phyloP scores from a whole-genome alignment of 2,113 vertebrate genomes.

The Protobothrops mucrosquamatus region DNA sequence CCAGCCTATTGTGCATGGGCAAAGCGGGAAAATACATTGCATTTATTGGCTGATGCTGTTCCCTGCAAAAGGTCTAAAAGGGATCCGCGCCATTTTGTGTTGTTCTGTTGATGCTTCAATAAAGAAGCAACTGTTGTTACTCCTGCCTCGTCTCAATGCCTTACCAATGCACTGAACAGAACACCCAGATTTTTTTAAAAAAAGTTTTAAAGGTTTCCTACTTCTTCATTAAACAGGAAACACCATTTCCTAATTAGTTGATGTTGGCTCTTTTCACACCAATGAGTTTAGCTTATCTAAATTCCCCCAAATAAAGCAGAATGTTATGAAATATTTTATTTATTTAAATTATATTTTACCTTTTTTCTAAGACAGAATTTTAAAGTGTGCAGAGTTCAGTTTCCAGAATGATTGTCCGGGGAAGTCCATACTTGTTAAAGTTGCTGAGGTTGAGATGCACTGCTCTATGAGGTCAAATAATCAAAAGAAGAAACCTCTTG shows the following conservation, averaged over 20 bases:
- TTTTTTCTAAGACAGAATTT: background rate
- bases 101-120: no score
- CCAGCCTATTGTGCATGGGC: no score
- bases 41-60: no score
- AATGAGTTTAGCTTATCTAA: background rate
- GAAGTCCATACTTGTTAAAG: background rate
- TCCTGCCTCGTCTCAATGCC: no score
- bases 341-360: background rate
- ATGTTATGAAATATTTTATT: background rate
- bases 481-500: background rate
- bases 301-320: background rate
- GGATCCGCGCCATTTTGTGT: no score
- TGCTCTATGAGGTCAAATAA: background rate
- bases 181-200: background rate
- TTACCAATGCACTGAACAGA: no score
- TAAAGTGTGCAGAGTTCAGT: background rate
- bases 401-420: background rate
- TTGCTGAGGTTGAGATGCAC: background rate
- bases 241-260: background rate
- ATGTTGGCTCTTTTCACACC: background rate
- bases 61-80: no score
- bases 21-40: no score
- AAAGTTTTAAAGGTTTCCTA: background rate
- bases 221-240: background rate
- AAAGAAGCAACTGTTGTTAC: no score